Percentiles rank a stretch among this genome's conserved stretches.
Conservation (phyloP, 2,888 invertebrate species). For the Masnerella sp. region DNA sequence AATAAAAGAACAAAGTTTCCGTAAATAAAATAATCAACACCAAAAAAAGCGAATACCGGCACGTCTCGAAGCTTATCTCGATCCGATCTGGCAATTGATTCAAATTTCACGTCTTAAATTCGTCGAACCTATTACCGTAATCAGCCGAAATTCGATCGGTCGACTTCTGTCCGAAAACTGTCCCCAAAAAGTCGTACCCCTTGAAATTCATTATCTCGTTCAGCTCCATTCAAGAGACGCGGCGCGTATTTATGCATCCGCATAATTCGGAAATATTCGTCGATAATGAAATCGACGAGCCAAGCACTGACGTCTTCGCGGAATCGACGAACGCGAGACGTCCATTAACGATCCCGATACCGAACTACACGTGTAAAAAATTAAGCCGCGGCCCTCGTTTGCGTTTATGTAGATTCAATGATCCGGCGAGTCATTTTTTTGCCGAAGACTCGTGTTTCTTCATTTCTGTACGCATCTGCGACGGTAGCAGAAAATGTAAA, state of each 20-base stretch:
- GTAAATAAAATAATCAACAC: no score
- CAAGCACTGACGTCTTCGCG: constrained; percentile 59
- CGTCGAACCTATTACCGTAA: background rate
- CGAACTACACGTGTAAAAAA: constrained; percentile 72
- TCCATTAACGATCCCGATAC: constrained; percentile 70
- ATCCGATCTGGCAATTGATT: no score
- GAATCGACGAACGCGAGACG: constrained; percentile 68
- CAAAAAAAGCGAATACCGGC: no score
- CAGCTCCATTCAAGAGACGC: constrained; percentile 17
- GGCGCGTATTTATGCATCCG: constrained; percentile 19
- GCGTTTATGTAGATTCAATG: constrained; percentile 72
- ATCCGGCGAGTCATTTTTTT: constrained; percentile 54
- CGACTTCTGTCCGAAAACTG: constrained; percentile 14
- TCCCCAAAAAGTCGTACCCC: constrained; percentile 16
- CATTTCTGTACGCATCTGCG: constrained; percentile 64
- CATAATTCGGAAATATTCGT: constrained; percentile 49
- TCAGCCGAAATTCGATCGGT: constrained; percentile 27
- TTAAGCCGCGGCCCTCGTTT: constrained; percentile 63
- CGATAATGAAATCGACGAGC: constrained; percentile 45
- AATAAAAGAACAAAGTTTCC: no score
- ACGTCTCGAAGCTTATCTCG: no score
- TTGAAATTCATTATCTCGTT: constrained; percentile 29
- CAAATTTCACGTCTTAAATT: background rate
- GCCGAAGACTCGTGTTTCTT: constrained; percentile 58
- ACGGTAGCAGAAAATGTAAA: constrained; percentile 73